Evolutionary conservation across 2,113 vertebrate species (phyloP).

Genomic region (Isichthys henryi): DNA sequence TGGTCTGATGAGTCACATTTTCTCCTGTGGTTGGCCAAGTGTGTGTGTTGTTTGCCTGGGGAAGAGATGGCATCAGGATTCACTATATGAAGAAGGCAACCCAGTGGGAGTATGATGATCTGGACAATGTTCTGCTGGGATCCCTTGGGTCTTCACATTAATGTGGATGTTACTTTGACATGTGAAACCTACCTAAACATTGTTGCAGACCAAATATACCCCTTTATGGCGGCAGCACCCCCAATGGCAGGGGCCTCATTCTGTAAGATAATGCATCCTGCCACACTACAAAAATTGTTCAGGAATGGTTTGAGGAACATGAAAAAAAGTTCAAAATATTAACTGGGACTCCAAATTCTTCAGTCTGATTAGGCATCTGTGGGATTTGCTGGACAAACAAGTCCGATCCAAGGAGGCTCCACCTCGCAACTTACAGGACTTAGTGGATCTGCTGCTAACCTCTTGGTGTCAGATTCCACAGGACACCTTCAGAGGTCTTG

Average conservation of each 20-base stretch:
- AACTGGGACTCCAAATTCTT: not conserved
- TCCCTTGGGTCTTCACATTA: not conserved
- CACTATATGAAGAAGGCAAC: not conserved
- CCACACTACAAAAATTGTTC: not conserved
- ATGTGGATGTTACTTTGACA: not conserved
- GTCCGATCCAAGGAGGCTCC: not conserved
- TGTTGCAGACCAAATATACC: not conserved
- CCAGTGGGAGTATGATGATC: not conserved
- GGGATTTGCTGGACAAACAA: not conserved
- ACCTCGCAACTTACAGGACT: not conserved
- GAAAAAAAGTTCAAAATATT: not conserved
- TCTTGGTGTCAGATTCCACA: not conserved
- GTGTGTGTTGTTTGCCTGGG: not conserved
- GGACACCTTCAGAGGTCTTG: not conserved
- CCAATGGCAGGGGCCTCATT: not conserved
- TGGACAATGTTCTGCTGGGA: not conserved
- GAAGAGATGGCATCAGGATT: not conserved
- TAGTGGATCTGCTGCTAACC: not conserved
- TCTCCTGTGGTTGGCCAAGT: not conserved
- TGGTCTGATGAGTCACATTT: not conserved
- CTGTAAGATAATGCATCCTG: not conserved
- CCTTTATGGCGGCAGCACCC: not conserved
- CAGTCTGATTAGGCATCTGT: not conserved
- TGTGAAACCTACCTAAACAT: not conserved
- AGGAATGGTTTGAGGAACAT: not conserved